Base-by-base conservation (phyloP, 2,797 vertebrate genomes). In the Limosa lapponica region DNA sequence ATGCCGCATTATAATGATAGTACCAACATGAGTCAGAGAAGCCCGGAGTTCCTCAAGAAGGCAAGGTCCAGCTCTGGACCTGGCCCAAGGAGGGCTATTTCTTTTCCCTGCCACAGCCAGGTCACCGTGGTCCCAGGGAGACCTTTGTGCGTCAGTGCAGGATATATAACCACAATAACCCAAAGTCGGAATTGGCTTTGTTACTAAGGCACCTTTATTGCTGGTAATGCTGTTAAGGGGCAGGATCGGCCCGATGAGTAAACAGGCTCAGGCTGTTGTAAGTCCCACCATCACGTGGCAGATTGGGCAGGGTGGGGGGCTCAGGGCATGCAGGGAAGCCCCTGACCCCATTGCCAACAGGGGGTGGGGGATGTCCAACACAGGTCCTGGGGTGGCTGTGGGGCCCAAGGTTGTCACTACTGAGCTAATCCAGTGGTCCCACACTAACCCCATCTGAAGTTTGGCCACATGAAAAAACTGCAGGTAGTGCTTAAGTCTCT, bases 131-230 rank as follows among this genome's bases (percentile, higher is more conserved):
- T 85, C 67, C 87, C 87, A 73, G 12, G 46, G 93, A 80, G 79
- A 62, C 11, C 57, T 67, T n/a, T 55, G 48, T 41, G 67, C 3
- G 3, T 77, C 79, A 87, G 22, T 58, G 55, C 78, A 89, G 93
- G 79, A 81, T n/a, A 55, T 49, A 88, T 62, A 44, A 70, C 36
- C 84, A 85, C 89, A 95, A 95, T 64, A 86, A 96, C 18, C 89
- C 48, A 3, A 19, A 92, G 36, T 13, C 51, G 24, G 39, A 78
- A 77, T 4, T 74, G 74, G 55, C 71, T 89, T 83, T 70, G 59
- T 90, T 49, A 44, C 87, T 46, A n/a, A 95, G 91, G 87, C 89
- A 94, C 79, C 73, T 97, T 97, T 97, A 96, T 96, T 97, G 93
- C 89, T 94, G 89, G 87, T 44, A 93, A 85, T 77, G 89, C 87